These are phyloP conservation scores for Mythimna lalbum DNA, from an alignment of 2,888 invertebrate genomes.

Conservation along the genomic window DNA sequence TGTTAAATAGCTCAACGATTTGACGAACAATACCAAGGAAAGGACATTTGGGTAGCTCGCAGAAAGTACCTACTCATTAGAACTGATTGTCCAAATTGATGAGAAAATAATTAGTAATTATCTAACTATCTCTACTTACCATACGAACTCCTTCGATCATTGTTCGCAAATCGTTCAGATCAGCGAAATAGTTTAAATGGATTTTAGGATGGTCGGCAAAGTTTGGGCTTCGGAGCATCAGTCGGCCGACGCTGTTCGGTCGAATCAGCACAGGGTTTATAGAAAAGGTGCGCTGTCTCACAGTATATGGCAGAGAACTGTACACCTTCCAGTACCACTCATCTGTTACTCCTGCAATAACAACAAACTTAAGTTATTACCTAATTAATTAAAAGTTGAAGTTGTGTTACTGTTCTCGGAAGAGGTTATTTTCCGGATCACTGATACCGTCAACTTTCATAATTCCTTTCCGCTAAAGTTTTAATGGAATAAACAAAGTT, in stretches of 20 bases:
- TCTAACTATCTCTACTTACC: slow-evolving; percentile 78
- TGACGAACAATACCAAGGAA: too few species aligned
- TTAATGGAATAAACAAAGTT: slow-evolving; percentile 38
- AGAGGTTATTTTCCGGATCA: slow-evolving; percentile 39
- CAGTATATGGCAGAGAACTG: slow-evolving; percentile 80
- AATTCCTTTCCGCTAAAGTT: slow-evolving; percentile 40
- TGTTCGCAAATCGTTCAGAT: slow-evolving; percentile 93
- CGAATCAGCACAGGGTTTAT: slow-evolving; percentile 94
- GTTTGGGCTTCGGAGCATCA: slow-evolving; percentile 93
- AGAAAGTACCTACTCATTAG: too few species aligned
- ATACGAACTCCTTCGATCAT: slow-evolving; percentile 94
- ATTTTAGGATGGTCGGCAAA: slow-evolving; percentile 95
- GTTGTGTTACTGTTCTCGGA: background rate
- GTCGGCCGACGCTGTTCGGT: slow-evolving; percentile 94
- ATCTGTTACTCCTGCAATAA: slow-evolving; percentile 89
- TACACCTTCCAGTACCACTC: slow-evolving; percentile 91
- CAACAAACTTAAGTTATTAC: slow-evolving; percentile 29
- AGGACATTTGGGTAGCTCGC: too few species aligned
- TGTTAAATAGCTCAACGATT: too few species aligned
- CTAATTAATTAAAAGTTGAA: slow-evolving; percentile 26
- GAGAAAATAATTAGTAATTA: background rate
- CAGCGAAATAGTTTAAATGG: slow-evolving; percentile 95
- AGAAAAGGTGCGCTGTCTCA: slow-evolving; percentile 91
- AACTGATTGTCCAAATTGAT: background rate
- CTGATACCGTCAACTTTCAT: slow-evolving; percentile 31